Percentiles rank a stretch among this genome's conserved stretches.
These are phyloP conservation scores for Suricata suricatta DNA, from an alignment of 2,113 vertebrate genomes.

Conservation along the genomic window DNA sequence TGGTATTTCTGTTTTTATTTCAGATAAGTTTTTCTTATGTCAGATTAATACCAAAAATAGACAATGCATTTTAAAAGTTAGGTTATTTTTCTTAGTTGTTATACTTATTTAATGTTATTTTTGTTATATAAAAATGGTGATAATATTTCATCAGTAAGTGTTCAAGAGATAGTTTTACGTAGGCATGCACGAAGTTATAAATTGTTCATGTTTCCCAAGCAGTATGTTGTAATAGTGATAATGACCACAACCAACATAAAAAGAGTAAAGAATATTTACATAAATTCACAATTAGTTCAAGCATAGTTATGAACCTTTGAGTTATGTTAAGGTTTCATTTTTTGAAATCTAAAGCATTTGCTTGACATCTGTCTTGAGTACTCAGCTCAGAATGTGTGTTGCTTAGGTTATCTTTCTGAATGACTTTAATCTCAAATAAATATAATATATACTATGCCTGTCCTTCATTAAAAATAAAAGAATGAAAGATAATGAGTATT, in stretches of 20 bases:
- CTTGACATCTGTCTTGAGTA: background rate
- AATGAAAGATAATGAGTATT: background rate
- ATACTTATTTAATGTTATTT: background rate
- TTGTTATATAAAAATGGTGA: background rate
- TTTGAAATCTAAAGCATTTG: background rate
- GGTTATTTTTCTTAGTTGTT: background rate
- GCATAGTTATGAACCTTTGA: background rate
- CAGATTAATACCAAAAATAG: slow-evolving; percentile 1
- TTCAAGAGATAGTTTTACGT: background rate
- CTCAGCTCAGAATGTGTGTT: background rate
- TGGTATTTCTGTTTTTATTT: slow-evolving; percentile 10
- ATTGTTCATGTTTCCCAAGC: background rate
- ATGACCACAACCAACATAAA: background rate
- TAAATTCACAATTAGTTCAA: background rate
- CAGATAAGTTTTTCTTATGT: slow-evolving; percentile 20
- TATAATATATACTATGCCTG: background rate
- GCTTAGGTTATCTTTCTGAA: background rate
- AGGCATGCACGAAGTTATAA: background rate
- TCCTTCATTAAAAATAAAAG: background rate
- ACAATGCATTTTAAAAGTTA: background rate
- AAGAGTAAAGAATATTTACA: background rate
- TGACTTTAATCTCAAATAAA: background rate
- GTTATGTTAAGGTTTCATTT: background rate
- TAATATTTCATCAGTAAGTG: background rate
- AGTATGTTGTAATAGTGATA: background rate